These are phyloP conservation scores for Cynaeus angustus DNA, from an alignment of 2,888 invertebrate species.

Conservation along the genomic window DNA sequence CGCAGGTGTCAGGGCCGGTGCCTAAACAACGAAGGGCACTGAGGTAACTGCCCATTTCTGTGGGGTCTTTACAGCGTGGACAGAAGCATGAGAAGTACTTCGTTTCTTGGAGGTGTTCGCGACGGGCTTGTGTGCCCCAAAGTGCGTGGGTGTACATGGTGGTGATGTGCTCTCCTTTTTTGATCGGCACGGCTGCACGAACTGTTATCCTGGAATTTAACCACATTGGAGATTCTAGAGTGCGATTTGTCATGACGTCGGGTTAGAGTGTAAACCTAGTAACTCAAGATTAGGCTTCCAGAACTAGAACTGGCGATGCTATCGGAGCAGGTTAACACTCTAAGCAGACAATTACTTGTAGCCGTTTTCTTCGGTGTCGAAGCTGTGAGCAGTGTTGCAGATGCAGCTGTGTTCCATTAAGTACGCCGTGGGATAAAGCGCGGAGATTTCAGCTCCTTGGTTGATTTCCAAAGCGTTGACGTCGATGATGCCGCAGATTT, in stretches of 20 bases:
- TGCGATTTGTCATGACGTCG: no score
- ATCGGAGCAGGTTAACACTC: no score
- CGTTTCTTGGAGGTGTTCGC: conserved; percentile 84
- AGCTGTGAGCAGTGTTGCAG: conserved; percentile 85
- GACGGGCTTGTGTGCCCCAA: conserved; percentile 88
- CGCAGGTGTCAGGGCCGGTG: conserved; percentile 69
- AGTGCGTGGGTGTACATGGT: conserved; percentile 92
- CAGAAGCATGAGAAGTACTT: conserved; percentile 87
- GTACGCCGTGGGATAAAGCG: conserved; percentile 83
- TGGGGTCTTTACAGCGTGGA: conserved; percentile 84
- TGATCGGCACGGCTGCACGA: conserved; percentile 79
- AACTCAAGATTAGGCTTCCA: no score
- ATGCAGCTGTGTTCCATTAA: conserved; percentile 89
- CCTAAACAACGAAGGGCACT: conserved; percentile 82
- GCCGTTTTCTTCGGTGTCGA: conserved; percentile 74
- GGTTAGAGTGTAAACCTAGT: no score
- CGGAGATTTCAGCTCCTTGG: conserved; percentile 81
- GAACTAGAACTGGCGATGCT: no score
- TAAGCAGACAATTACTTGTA: no score
- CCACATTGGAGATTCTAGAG: no score
- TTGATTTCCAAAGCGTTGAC: conserved; percentile 87
- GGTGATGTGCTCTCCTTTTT: conserved; percentile 82
- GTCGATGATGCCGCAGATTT: conserved; percentile 87
- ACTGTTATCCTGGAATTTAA: conserved; percentile 68
- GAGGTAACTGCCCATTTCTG: conserved; percentile 84